A percentile compares a stretch with the other conserved stretches of the same genome.
Evolutionary conservation across 2,888 invertebrate genomes (phyloP).

Genomic region (Andricus quercusramuli): DNA sequence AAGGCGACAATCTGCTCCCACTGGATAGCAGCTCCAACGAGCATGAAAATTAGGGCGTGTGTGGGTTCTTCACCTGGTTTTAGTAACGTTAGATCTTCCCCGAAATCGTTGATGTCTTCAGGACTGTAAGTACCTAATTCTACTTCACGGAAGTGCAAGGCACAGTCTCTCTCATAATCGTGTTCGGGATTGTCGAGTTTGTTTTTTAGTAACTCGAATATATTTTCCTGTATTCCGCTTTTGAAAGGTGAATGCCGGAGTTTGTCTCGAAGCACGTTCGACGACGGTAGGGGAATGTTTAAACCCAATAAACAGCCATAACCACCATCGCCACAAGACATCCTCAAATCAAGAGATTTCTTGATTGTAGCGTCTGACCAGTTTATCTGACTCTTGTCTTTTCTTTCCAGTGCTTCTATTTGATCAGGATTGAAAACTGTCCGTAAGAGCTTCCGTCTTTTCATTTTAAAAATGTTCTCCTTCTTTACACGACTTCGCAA

Average conservation of each 20-base stretch:
- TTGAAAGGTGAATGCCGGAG: neutral
- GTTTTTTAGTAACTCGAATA: slow-evolving; percentile 10
- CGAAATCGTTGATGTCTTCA: neutral
- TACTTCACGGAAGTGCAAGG: slow-evolving; percentile 6
- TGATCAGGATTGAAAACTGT: slow-evolving; percentile 13
- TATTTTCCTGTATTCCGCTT: slow-evolving; percentile 1
- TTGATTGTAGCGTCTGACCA: slow-evolving; percentile 5
- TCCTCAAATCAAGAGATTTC: neutral
- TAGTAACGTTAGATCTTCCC: neutral
- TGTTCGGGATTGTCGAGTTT: slow-evolving; percentile 5
- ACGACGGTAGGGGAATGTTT: neutral
- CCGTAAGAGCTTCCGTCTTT: neutral
- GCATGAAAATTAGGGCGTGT: slow-evolving; percentile 4
- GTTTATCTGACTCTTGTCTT: slow-evolving; percentile 1
- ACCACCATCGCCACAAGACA: slow-evolving; percentile 12
- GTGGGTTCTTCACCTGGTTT: neutral
- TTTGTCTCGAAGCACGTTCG: neutral
- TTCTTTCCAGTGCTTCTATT: neutral
- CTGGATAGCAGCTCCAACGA: slow-evolving; percentile 10
- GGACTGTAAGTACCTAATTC: neutral
- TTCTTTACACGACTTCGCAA: slow-evolving; percentile 10
- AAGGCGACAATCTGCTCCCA: slow-evolving; percentile 6
- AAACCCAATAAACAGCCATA: slow-evolving; percentile 8
- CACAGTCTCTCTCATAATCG: slow-evolving; percentile 1
- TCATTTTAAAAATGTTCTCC: neutral